These are phyloP conservation scores for Planiliza haematocheilus DNA, from an alignment of 2,113 vertebrate species.

Conservation along the genomic window DNA sequence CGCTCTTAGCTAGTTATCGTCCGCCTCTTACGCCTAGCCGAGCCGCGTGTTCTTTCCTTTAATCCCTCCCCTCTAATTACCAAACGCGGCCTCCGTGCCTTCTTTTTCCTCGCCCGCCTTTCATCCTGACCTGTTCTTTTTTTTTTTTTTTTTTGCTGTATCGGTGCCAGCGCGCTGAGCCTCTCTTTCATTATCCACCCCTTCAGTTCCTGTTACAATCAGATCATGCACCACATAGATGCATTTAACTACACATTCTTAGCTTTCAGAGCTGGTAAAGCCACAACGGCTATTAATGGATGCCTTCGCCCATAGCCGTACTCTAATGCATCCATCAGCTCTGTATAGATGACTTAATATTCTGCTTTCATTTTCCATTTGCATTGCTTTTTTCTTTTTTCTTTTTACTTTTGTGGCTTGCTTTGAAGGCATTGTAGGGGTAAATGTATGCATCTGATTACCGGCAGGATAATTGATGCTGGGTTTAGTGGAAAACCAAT, in stretches of 20 bases:
- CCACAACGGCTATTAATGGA: conserved; percentile 46
- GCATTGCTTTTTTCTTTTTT: neutral
- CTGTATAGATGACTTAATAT: conserved; percentile 39
- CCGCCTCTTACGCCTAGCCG: neutral
- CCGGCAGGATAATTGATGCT: conserved; percentile 56
- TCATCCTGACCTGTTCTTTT: conserved; percentile 12
- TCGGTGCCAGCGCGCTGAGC: neutral
- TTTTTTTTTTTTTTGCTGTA: neutral
- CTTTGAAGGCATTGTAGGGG: conserved; percentile 50
- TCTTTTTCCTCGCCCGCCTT: neutral
- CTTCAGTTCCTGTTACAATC: conserved; percentile 12
- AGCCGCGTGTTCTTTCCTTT: conserved; percentile 6
- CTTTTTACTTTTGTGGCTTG: conserved; percentile 32
- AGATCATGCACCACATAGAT: conserved; percentile 8
- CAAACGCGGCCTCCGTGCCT: conserved; percentile 5
- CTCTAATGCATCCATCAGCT: conserved; percentile 49
- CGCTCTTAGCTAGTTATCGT: conserved; percentile 38
- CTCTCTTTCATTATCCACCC: conserved; percentile 10
- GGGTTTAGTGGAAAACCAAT: conserved; percentile 57
- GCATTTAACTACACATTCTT: conserved; percentile 33
- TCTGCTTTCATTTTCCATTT: conserved; percentile 18
- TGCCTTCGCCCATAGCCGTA: conserved; percentile 33
- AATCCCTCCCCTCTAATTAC: conserved; percentile 52
- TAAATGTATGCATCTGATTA: conserved; percentile 60
- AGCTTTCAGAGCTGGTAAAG: conserved; percentile 42